Evolutionary conservation across 2,888 invertebrate species (phyloP), one percentile per base, ranked within the genome.

Genomic region (Taphrorychus bicolor): DNA sequence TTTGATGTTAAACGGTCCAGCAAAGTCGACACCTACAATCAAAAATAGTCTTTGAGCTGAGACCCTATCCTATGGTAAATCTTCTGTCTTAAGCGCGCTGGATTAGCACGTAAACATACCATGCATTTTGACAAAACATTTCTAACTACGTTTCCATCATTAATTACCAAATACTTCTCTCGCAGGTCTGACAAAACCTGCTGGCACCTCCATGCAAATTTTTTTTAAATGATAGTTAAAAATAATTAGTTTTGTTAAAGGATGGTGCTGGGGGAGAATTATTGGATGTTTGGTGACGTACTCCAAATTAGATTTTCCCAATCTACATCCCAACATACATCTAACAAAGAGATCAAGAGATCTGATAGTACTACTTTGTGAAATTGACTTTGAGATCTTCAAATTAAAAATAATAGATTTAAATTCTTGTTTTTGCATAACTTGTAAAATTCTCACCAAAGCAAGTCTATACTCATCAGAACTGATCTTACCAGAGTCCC

Each of bases 1-100:
- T 14, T 58, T 58, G 4, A 57, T 2, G 40, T 57, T 57, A 42
- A 42, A 42, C 14, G 57, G 42, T 2, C 42, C 57, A 5, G 17
- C 23, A 4, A n/a, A 45, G 48, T 45, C 48, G 7, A 48, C 21
- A 3, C 58, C 58, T 16, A 5, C 22, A 14, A 45, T 14, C 4
- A 14, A 22, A 22, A 58, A 58, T 1, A 48, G 58, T 17, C 51
- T 9, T 5, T 45, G 7, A n/a, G 45, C 11, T 14, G 14, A 5
- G 11, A 45, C 45, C 16, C 45, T 45, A 14, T 45, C 45, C n/a
- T 9, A 5, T 5, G 45, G 45, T 5, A 45, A 14, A 45, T 45
- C 14, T 45, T 9, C 14, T 14, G 16, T 11, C 16, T 45, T 14
- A 45, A 5, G 14, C 5, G 5, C 16, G 7, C 5, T 11, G 45